Evolutionary conservation across 30 jellyfish, hydroid and myxozoan genomes (phyloP), one percentile per base, ranked within the genome.

Genomic region (Sanderia malayensis): DNA sequence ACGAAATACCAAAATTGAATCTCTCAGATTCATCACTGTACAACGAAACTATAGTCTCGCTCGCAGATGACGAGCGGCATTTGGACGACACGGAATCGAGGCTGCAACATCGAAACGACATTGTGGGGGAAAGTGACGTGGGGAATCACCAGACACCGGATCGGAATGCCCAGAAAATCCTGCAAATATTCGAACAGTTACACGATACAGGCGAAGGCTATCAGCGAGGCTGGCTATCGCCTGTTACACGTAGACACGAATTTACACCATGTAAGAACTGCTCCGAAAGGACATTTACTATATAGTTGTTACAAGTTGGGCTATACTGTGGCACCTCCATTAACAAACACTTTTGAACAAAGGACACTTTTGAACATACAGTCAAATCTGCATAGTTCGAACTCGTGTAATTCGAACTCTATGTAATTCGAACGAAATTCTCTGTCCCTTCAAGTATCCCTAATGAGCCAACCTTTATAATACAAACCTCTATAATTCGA

Each of bases 171-270:
- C 98, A 84, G 30, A 94, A 84, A 53, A 92, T 92, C 52, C 70
- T 84, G 64, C 96, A 84, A 67, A 70, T 92, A 9, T 92, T 92
- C 46, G 98, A 92, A 47, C 98, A 92, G 55, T 87, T 92, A 61
- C 80, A 92, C 47, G 92, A 94, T 44, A 79, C 95, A 8, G 96
- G 96, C 1, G 98, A 92, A 74, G 98, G 98, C 6, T 92, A 77
- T 61, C 98, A 83, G 61, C 84, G 67, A 21, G 98, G 98, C 25
- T 92, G 98, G 98, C 28, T 92, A 55, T 83, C 98, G 73, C 98
- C 98, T 10, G 94, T 87, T 2, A 89, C 76, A 2, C 70, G 98
- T 46, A 85, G 82, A 24, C 73, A 78, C 32, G 95, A 73, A 15
- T 84, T 92, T 23, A 65, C 88, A 17, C 98, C 98, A 0, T 92